Evolutionary conservation across 2,888 invertebrate genomes (phyloP).

Genomic region (Lottia scabra): DNA sequence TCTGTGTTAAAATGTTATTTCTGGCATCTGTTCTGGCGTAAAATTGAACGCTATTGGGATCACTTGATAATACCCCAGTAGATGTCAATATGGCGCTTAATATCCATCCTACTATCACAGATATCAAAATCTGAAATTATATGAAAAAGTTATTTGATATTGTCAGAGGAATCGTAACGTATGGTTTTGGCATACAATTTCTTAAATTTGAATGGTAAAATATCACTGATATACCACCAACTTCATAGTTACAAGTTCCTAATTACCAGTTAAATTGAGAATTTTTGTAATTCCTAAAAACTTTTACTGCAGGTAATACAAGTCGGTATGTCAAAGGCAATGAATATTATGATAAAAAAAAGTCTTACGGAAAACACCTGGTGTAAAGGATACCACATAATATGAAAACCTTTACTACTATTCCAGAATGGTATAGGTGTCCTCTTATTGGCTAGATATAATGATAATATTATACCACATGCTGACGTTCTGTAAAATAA

Average conservation of each 20-base stretch:
- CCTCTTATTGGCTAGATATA: constrained; percentile 24
- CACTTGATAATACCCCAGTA: constrained; percentile 64
- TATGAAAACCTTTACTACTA: constrained; percentile 21
- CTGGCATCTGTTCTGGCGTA: constrained; percentile 48
- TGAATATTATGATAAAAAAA: too few species aligned
- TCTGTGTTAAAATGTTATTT: constrained; percentile 31
- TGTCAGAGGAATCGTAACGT: too few species aligned
- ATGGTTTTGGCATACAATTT: too few species aligned
- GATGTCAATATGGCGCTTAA: constrained; percentile 43
- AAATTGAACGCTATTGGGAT: constrained; percentile 48
- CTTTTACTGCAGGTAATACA: too few species aligned
- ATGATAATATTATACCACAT: constrained; percentile 24
- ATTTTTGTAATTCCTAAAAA: too few species aligned
- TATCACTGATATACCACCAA: too few species aligned
- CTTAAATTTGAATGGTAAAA: too few species aligned
- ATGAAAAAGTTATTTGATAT: neutral
- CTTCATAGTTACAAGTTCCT: too few species aligned
- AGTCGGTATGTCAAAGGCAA: too few species aligned
- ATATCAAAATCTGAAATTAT: constrained; percentile 36
- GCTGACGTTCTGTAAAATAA: constrained; percentile 24
- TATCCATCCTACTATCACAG: constrained; percentile 38
- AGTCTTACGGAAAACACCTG: constrained; percentile 30
- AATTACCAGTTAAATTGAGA: too few species aligned
- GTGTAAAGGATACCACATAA: constrained; percentile 26
- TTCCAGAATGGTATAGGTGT: constrained; percentile 31